A percentile compares a stretch with the other conserved stretches of the same genome.
Conservation (phyloP, 2,888 invertebrate species). For the Drosophila robusta region DNA sequence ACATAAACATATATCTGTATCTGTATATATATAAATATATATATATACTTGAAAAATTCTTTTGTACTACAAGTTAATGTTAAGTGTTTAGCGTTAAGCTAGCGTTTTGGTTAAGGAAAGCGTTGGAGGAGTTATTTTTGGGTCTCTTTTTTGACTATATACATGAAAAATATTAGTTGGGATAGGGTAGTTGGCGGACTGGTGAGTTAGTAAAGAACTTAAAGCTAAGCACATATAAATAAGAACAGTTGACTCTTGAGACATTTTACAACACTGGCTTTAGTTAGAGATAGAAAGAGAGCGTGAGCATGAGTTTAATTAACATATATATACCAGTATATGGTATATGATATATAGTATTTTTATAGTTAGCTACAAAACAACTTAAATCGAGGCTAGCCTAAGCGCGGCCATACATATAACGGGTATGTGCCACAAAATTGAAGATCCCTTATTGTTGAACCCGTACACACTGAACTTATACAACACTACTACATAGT, state of each 20-base stretch:
- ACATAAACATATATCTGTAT: slow-evolving; percentile 64
- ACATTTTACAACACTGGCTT: slow-evolving; percentile 54
- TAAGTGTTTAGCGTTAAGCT: slow-evolving; percentile 65
- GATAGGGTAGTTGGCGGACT: slow-evolving; percentile 4
- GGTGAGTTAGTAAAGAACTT: slow-evolving; percentile 63
- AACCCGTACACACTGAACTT: slow-evolving; percentile 52
- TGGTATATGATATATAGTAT: slow-evolving; percentile 14
- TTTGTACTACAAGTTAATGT: slow-evolving; percentile 78
- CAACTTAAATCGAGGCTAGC: slow-evolving; percentile 46
- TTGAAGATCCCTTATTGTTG: slow-evolving; percentile 55
- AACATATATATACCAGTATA: slow-evolving; percentile 30
- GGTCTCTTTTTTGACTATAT: slow-evolving; percentile 46
- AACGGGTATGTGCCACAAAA: slow-evolving; percentile 36
- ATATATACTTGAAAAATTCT: slow-evolving; percentile 41
- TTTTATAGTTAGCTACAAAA: slow-evolving; percentile 53
- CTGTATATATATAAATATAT: slow-evolving; percentile 23
- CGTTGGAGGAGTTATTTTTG: slow-evolving; percentile 29
- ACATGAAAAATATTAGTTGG: slow-evolving; percentile 42
- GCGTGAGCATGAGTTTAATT: slow-evolving; percentile 40
- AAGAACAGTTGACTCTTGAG: slow-evolving; percentile 57
- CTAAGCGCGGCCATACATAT: slow-evolving; percentile 30
- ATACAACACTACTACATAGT: slow-evolving; percentile 27
- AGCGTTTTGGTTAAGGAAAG: slow-evolving; percentile 77
- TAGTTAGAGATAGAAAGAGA: slow-evolving; percentile 35
- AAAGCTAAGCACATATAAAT: slow-evolving; percentile 69